phyloP scores from a whole-genome alignment of 2,113 vertebrate genomes.

The Lepidothrix coronata region DNA sequence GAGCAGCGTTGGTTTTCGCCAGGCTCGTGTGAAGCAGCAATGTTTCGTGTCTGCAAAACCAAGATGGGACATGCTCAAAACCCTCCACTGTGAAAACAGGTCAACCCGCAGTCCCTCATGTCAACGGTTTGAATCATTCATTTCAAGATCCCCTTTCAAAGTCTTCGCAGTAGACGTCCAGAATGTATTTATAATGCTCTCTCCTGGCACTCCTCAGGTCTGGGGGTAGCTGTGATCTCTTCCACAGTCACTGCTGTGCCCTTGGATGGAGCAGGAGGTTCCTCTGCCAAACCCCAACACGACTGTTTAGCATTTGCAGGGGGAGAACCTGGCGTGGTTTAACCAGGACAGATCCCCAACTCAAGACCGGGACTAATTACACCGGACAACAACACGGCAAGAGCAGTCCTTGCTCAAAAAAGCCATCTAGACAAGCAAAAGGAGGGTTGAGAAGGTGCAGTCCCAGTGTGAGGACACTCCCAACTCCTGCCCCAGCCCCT shows the following conservation, averaged over 20 bases:
- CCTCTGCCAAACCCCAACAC: background rate
- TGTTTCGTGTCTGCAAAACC: background rate
- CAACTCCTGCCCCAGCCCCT: rapidly evolving
- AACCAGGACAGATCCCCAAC: background rate
- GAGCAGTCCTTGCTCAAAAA: background rate
- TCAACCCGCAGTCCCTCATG: background rate
- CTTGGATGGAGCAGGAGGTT: background rate
- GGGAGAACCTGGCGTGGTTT: background rate
- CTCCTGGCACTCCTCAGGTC: background rate
- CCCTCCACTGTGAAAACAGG: background rate
- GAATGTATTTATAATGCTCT: background rate
- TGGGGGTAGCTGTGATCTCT: background rate
- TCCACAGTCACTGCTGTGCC: background rate
- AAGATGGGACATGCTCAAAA: background rate
- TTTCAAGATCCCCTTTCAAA: background rate
- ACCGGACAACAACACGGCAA: rapidly evolving
- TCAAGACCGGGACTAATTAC: background rate
- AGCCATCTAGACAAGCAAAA: background rate
- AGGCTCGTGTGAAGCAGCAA: rapidly evolving
- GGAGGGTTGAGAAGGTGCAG: background rate
- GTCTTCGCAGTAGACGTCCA: background rate
- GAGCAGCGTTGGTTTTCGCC: rapidly evolving
- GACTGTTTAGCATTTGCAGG: background rate
- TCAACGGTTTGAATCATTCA: background rate
- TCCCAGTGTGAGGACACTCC: rapidly evolving